Percentiles rank a stretch among this genome's conserved stretches.
These are phyloP conservation scores for Zosterops hypoxanthus DNA, from an alignment of 2,113 vertebrate species.

Conservation along the genomic window DNA sequence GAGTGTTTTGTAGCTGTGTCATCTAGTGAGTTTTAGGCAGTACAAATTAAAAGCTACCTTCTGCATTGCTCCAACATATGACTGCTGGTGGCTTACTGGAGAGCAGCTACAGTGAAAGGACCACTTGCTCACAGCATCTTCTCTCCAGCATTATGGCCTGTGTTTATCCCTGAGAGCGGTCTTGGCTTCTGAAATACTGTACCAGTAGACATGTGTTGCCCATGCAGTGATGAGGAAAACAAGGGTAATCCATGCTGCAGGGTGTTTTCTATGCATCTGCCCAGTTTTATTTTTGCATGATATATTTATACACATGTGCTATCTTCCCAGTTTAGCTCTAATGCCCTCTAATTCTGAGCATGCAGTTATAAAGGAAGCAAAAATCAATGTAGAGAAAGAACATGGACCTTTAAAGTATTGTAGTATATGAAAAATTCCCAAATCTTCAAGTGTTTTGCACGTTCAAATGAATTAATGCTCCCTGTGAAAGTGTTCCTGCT, in stretches of 20 bases:
- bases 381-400: background rate
- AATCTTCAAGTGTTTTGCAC: background rate
- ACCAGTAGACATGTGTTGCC: constrained; percentile 56
- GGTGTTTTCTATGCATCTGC: constrained; percentile 59
- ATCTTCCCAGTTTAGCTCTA: constrained; percentile 46
- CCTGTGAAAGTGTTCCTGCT: background rate
- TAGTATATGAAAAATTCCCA: background rate
- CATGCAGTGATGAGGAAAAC: constrained; percentile 61
- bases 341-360: constrained; percentile 40
- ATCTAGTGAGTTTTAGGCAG: background rate
- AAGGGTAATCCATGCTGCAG: constrained; percentile 61
- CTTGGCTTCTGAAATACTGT: constrained; percentile 22
- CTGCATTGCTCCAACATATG: accelerated
- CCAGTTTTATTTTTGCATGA: constrained; percentile 60
- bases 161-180: background rate
- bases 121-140: constrained; percentile 24
- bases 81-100: background rate
- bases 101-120: background rate
- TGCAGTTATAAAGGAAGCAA: background rate
- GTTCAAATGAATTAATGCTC: background rate
- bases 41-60: constrained; percentile 29
- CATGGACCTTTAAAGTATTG: background rate
- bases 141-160: background rate
- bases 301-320: constrained; percentile 47
- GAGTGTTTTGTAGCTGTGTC: constrained; percentile 15